Base-by-base conservation (phyloP, 2,113 vertebrate genomes). In the Tor tambroides region DNA sequence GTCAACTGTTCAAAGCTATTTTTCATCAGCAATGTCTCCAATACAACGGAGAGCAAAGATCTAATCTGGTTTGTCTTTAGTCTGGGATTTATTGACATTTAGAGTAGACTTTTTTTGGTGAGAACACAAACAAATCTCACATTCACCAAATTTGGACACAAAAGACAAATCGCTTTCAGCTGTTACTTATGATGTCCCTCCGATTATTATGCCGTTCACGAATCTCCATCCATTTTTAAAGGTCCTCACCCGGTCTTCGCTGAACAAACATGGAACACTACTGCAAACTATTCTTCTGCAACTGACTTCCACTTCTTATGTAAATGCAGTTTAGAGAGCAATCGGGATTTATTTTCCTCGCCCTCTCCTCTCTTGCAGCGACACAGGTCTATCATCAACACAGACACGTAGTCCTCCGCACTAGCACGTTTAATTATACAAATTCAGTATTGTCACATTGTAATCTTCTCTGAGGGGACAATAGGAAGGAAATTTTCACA, bases 261-360 rank as follows among this genome's bases (percentile, higher is more conserved):
- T 85, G 90, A 93, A 88, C 88, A 92, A 92, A 93, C 85, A 84
- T 86, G 85, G 78, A 86, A 91, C 59, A 87, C 89, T 88, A 91
- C 72, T 19, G 90, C 84, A 89, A 92, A 90, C 83, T 87, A 80
- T 88, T 92, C 89, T 85, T 91, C 91, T 89, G 84, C 83, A 88
- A 41, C 91, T 87, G 79, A 77, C 80, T 85, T 90, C 59, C 83
- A 87, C 89, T 85, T 91, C 89, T 92, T 90, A 93, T 93, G 90
- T 87, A 93, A 92, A 92, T 91, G 82, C 43, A 67, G 91, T 21
- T 65, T 41, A 79, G 89, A 89, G 90, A 80, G 90, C 54, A 86
- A 91, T 77, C 83, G 46, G 88, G 87, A 90, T 93, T 94, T 91
- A 85, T 87, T 92, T 91, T 91, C 67, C 81, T 88, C 86, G 86